These are phyloP conservation scores for Climacteris rufus DNA, from an alignment of 2,113 vertebrate genomes.

Conservation along the genomic window DNA sequence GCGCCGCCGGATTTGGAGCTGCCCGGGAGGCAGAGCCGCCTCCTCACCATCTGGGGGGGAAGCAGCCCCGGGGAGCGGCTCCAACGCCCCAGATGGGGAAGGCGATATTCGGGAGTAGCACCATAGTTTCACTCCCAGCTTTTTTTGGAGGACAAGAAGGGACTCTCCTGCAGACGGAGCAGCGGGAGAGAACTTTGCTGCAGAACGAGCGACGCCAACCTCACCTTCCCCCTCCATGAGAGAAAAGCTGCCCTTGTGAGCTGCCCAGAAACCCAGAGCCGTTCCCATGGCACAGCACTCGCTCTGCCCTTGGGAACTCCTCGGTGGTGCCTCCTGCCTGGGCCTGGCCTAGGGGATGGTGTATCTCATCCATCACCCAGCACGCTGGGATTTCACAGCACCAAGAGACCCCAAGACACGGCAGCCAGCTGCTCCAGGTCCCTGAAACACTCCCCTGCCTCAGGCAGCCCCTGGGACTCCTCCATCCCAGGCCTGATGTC, in stretches of 20 bases:
- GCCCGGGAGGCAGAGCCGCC: neutral
- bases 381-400: neutral
- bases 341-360: accelerated
- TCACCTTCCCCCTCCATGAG: neutral
- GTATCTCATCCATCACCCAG: accelerated
- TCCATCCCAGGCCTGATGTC: accelerated
- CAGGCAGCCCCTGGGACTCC: accelerated
- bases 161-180: neutral
- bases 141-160: neutral
- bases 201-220: accelerated
- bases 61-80: neutral
- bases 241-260: neutral
- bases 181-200: neutral
- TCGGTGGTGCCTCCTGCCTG: accelerated
- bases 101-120: neutral
- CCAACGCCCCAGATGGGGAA: slow-evolving; percentile 27
- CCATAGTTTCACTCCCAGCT: neutral
- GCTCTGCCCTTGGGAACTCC: accelerated
- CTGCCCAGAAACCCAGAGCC: neutral
- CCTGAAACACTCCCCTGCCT: neutral
- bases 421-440: neutral
- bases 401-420: accelerated
- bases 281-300: accelerated
- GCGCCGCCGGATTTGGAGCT: neutral
- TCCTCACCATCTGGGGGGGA: slow-evolving; percentile 34